A percentile compares a stretch with the other conserved stretches of the same genome.
phyloP scores from a whole-genome alignment of 2,797 vertebrate genomes.

The Anguilla obscura region DNA sequence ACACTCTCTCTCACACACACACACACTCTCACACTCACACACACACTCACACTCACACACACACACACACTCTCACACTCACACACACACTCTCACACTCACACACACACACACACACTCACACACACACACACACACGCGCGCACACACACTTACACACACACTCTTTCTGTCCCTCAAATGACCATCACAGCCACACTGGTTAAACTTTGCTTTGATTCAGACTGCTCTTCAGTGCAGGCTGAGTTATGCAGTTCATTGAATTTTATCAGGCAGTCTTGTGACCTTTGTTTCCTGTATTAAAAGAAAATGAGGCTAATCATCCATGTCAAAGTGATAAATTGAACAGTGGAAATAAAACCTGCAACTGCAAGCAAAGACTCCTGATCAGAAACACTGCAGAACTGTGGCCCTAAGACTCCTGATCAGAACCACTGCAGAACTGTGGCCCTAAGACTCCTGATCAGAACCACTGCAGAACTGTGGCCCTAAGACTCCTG shows the following conservation, averaged over 20 bases:
- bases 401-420: background rate
- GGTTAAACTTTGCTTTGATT: constrained; percentile 51
- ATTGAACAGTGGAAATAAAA: constrained; percentile 54
- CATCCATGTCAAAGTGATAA: constrained; percentile 63
- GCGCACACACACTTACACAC: background rate
- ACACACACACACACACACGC: background rate
- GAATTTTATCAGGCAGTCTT: constrained; percentile 62
- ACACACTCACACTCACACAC: background rate
- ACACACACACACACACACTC: background rate
- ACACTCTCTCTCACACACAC: background rate
- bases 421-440: too few species aligned
- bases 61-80: background rate
- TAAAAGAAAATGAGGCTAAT: constrained; percentile 68
- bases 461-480: too few species aligned
- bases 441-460: too few species aligned
- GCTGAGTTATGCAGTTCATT: constrained; percentile 62
- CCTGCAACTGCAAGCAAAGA: background rate
- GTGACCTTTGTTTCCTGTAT: constrained; percentile 69
- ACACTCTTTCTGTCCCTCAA: constrained; percentile 40
- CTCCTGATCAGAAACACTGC: background rate
- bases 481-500: too few species aligned
- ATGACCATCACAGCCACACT: constrained; percentile 44
- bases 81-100: background rate
- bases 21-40: background rate
- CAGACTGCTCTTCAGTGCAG: constrained; percentile 50